Conservation (phyloP, 2,888 invertebrate genomes). For the Noctua janthina region DNA sequence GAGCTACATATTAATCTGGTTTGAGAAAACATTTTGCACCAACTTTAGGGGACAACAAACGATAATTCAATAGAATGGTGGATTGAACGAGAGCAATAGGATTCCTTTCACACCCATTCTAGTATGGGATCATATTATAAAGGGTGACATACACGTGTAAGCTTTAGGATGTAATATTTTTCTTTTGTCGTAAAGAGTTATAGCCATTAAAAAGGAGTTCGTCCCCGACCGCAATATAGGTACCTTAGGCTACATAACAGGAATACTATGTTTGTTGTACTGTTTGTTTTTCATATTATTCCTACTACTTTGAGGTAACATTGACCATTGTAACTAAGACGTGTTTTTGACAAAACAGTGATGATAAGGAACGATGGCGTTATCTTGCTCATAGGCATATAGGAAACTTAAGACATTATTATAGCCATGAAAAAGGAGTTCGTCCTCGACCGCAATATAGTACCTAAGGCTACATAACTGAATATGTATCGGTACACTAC, state of each 20-base stretch:
- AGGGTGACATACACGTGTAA: conserved; percentile 65
- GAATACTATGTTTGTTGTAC: background rate
- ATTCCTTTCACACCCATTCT: conserved; percentile 65
- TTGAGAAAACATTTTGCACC: conserved; percentile 63
- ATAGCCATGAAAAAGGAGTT: background rate
- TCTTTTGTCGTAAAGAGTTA: conserved; percentile 66
- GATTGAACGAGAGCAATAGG: conserved; percentile 60
- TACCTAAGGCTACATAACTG: background rate
- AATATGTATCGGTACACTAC: background rate
- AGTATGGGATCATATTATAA: conserved; percentile 64
- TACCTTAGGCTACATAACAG: conserved; percentile 7
- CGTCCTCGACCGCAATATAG: background rate
- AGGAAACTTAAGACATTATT: background rate
- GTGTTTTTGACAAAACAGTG: conserved; percentile 24
- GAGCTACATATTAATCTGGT: conserved; percentile 44
- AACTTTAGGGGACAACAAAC: conserved; percentile 62
- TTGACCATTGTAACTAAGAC: conserved; percentile 13
- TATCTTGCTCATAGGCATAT: background rate
- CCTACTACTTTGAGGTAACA: background rate
- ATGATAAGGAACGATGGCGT: conserved; percentile 10
- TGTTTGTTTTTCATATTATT: background rate
- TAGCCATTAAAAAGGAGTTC: conserved; percentile 59
- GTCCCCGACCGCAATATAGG: conserved; percentile 35
- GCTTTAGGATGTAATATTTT: conserved; percentile 63
- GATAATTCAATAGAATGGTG: conserved; percentile 65